Percentiles rank a stretch among this genome's conserved stretches.
Evolutionary conservation across 2,888 invertebrate genomes (phyloP).

Genomic region (Mesorhabditis sp.): DNA sequence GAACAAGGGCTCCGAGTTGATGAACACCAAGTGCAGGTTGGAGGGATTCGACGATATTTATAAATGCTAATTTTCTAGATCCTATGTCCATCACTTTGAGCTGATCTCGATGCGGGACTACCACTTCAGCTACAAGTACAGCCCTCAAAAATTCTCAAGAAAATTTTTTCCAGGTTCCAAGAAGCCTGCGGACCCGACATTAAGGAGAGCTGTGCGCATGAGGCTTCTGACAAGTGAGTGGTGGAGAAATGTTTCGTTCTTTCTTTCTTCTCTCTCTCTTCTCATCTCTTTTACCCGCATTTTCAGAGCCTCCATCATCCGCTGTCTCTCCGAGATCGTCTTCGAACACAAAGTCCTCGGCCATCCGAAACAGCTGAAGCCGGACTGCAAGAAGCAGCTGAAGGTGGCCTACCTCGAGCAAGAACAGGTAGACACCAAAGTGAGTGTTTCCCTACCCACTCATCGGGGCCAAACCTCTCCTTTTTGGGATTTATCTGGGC

Average conservation of each 20-base stretch:
- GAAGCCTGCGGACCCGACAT: slow-evolving; percentile 75
- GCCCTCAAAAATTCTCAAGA: neutral
- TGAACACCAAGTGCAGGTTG: slow-evolving; percentile 57
- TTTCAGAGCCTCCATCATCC: slow-evolving; percentile 66
- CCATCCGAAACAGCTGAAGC: slow-evolving; percentile 74
- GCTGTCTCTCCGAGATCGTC: slow-evolving; percentile 83
- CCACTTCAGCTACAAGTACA: slow-evolving; percentile 74
- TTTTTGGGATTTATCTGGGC: too few relatives aligned
- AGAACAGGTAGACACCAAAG: slow-evolving; percentile 58
- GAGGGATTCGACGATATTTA: neutral
- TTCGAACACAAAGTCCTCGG: slow-evolving; percentile 67
- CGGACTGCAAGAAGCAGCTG: slow-evolving; percentile 84
- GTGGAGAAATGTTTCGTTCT: neutral
- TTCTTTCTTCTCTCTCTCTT: neutral
- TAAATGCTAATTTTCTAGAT: slow-evolving; percentile 61
- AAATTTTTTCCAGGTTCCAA: slow-evolving; percentile 66
- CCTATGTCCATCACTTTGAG: slow-evolving; percentile 94
- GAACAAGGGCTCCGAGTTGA: slow-evolving; percentile 75
- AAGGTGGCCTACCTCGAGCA: slow-evolving; percentile 81
- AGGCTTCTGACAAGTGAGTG: slow-evolving; percentile 51
- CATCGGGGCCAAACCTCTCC: too few relatives aligned
- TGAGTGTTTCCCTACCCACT: neutral
- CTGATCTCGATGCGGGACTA: slow-evolving; percentile 86
- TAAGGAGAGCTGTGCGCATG: slow-evolving; percentile 64
- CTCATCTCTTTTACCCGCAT: neutral